Conservation (phyloP, 2,113 vertebrate species). For the Cisticola juncidis region DNA sequence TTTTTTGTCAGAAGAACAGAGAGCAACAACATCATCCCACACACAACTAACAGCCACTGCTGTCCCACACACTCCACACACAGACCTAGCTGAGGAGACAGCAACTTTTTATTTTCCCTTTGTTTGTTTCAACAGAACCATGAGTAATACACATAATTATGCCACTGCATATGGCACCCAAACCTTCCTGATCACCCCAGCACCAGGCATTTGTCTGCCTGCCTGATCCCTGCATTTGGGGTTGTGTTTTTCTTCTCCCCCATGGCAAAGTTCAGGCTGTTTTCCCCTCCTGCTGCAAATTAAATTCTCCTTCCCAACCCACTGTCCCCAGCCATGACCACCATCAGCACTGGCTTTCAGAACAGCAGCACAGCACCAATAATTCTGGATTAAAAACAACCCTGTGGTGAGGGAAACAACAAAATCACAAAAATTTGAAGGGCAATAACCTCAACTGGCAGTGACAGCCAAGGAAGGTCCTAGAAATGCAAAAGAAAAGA, state of each 20-base stretch:
- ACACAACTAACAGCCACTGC: constrained; percentile 4
- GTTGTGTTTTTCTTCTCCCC: not conserved
- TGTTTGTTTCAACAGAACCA: constrained; percentile 37
- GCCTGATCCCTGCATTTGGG: not conserved
- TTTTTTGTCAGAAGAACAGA: not conserved
- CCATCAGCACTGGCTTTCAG: not conserved
- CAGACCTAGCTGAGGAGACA: not conserved
- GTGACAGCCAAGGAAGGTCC: not conserved
- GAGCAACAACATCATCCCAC: constrained; percentile 27
- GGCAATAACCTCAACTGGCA: not conserved
- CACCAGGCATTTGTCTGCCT: constrained; percentile 31
- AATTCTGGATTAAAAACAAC: not conserved
- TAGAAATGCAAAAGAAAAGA: not conserved
- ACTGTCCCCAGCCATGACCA: not conserved
- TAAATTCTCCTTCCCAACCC: not conserved
- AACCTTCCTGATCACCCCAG: not conserved
- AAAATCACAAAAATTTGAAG: not conserved
- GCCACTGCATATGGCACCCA: not conserved
- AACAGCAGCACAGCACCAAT: not conserved
- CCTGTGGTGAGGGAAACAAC: not conserved
- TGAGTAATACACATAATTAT: constrained; percentile 25
- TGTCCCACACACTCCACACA: constrained; percentile 13
- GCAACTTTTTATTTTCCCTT: not conserved
- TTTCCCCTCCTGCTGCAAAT: not conserved
- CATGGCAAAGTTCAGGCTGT: not conserved